Conservation (phyloP, 2,888 invertebrate genomes). For the Polydrusus tereticollis region DNA sequence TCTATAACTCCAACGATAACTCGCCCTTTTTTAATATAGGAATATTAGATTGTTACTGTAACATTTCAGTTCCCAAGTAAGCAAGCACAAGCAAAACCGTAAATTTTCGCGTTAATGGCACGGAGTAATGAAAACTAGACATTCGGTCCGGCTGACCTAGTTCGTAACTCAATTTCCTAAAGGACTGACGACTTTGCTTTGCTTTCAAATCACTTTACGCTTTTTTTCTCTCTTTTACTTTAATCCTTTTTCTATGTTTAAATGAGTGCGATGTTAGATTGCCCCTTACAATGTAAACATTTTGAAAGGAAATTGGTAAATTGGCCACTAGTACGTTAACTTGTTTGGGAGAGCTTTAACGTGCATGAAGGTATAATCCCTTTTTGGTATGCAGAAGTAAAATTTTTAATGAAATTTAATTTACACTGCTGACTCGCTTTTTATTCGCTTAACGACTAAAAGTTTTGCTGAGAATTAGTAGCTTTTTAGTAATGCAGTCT, state of each 20-base stretch:
- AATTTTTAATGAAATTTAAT: no score
- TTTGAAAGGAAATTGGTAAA: slow-evolving; percentile 23
- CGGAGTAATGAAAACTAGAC: slow-evolving; percentile 49
- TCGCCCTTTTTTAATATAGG: slow-evolving; percentile 32
- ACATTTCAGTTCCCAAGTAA: slow-evolving; percentile 36
- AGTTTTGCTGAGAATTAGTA: no score
- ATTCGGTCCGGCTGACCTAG: slow-evolving; percentile 46
- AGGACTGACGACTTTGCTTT: slow-evolving; percentile 41
- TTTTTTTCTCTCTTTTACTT: slow-evolving; percentile 16
- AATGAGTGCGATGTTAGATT: slow-evolving; percentile 33
- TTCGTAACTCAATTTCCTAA: slow-evolving; percentile 48
- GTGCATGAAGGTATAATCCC: no score
- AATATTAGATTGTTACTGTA: slow-evolving; percentile 38
- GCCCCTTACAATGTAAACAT: slow-evolving; percentile 30
- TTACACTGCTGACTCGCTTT: no score
- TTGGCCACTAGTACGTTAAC: background rate
- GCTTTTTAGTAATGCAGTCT: no score
- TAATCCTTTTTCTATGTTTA: slow-evolving; percentile 37
- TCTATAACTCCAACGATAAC: no score
- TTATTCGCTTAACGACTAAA: no score
- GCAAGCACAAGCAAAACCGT: slow-evolving; percentile 41
- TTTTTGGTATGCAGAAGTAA: no score
- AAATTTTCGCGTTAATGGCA: slow-evolving; percentile 48
- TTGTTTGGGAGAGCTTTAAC: background rate
- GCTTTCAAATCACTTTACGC: slow-evolving; percentile 38